These are phyloP conservation scores for Callithrix jacchus DNA, from an alignment of 2,113 vertebrate species.

Conservation along the genomic window DNA sequence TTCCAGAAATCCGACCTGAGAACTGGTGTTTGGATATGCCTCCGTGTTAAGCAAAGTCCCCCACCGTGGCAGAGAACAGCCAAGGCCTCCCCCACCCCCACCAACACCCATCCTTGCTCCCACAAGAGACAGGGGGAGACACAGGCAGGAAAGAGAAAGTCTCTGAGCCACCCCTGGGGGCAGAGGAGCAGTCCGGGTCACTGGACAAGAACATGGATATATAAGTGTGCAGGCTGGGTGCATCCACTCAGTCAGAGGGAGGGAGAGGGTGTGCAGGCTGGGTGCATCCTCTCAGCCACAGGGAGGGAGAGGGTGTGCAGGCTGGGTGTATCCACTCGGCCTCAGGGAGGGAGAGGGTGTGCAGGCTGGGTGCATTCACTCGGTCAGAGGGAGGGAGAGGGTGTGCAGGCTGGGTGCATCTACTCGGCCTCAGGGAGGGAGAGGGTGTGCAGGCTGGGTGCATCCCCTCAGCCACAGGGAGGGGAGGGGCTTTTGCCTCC, in stretches of 20 bases:
- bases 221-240: too few species aligned
- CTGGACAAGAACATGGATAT: not conserved
- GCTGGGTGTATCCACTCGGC: fast-evolving
- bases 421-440: too few species aligned
- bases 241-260: fast-evolving
- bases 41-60: not conserved
- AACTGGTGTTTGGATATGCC: not conserved
- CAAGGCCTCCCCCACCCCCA: too few species aligned
- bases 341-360: too few species aligned
- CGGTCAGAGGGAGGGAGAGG: too few species aligned
- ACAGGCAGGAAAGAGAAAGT: not conserved
- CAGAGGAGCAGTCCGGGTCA: not conserved
- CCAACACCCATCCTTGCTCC: not conserved
- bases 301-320: too few species aligned
- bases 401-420: too few species aligned
- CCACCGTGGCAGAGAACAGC: too few species aligned
- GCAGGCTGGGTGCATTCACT: too few species aligned
- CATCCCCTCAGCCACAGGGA: fast-evolving
- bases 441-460: too few species aligned
- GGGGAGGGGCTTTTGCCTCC: fast-evolving
- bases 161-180: not conserved
- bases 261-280: too few species aligned
- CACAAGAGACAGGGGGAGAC: fast-evolving
- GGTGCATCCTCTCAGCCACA: fast-evolving
- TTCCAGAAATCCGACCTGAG: not conserved